Evolutionary conservation across 1,140 invertebrate species (phyloP), one percentile per base, ranked within the genome.

Genomic region (Drosophila erecta): DNA sequence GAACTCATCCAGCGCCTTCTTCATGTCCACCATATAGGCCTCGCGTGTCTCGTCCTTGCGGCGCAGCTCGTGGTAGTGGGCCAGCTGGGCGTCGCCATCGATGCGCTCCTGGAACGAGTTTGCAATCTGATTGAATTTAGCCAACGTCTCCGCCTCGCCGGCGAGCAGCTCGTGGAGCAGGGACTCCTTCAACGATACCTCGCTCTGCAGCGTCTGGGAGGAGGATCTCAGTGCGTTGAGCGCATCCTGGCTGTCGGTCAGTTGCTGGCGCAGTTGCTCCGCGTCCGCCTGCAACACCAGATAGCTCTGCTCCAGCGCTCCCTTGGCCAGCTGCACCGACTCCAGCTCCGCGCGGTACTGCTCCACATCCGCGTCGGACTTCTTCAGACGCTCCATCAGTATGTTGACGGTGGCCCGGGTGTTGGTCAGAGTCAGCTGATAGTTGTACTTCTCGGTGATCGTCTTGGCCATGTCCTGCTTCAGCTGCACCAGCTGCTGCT

Each of bases 301-400:
- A 58, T 92, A 92, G 78, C 90, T 93, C 22, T 90, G 79, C 84
- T 94, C 93, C 59, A 92, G 69, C 0, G 93, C 90, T 0, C 93
- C 81, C 60, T 93, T 92, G 47, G 92, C 91, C 71, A 89, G 53
- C 76, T 93, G 93, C 43, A 92, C 81, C 1, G 86, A 84, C 51
- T 92, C 90, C 30, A 93, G 71, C 76, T 94, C 93, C n/a, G 89
- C 76, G 60, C 93, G 93, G 46, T 93, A 81, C 33, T 93, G 93
- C 76, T 93, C 93, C n/a, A 94, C 93, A 76, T 94, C 93, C 35
- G 91, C 83, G 72, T 94, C 93, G 15, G 93, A 93, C 53, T 93
- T 90, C 67, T 93, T 92, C 2, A 94, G 75, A 20, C 93, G 90
- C 51, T 92, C 93, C 84, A 92, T 93, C 4, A 94, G 76, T 10